Percentiles rank a stretch among this genome's conserved stretches.
Conservation (phyloP, 2,797 vertebrate genomes). For the Ptychobarbus kaznakovi region DNA sequence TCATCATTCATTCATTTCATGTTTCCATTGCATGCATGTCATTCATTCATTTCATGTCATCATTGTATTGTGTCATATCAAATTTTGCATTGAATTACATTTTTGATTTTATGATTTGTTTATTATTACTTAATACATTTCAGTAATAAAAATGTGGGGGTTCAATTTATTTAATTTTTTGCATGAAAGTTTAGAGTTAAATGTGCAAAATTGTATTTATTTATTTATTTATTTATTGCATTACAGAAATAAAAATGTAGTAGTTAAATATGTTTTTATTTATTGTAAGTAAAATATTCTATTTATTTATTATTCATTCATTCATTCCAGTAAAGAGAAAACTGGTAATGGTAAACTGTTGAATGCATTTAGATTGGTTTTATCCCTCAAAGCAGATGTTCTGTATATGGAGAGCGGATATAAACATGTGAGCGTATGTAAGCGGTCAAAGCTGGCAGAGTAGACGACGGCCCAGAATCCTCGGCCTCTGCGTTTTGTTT, state of each 20-base stretch:
- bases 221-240: background rate
- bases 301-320: background rate
- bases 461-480: conserved; percentile 2
- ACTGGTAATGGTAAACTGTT: background rate
- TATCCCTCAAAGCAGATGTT: conserved; percentile 47
- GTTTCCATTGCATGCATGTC: too few relatives aligned
- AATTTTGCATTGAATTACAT: too few relatives aligned
- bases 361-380: background rate
- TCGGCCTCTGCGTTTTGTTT: conserved; percentile 35
- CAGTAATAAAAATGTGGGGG: background rate
- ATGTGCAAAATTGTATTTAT: background rate
- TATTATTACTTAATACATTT: background rate
- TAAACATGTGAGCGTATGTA: conserved; percentile 15
- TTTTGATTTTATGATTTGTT: too few relatives aligned
- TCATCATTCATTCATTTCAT: too few relatives aligned
- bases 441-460: conserved; percentile 21
- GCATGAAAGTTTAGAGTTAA: background rate
- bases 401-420: conserved; percentile 24
- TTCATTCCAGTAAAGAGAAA: background rate
- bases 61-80: too few relatives aligned
- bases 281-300: background rate
- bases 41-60: too few relatives aligned
- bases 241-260: background rate
- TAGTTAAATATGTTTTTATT: too few relatives aligned
- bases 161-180: background rate